Evolutionary conservation across 2,113 vertebrate species (phyloP).

Genomic region (Gobio gobio): DNA sequence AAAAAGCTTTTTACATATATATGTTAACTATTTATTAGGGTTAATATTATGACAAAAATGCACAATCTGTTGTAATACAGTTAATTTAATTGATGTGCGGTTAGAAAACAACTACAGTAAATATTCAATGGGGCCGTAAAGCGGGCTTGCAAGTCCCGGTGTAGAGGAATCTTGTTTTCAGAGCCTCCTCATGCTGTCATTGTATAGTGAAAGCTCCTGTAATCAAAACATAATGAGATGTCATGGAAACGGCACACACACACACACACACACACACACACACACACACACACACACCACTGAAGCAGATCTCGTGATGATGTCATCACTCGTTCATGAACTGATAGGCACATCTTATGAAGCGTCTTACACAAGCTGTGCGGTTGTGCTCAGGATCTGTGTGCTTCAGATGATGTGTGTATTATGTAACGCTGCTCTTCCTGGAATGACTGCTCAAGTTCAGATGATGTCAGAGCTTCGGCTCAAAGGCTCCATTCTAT

Average conservation of each 20-base stretch:
- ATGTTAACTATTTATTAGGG: background rate
- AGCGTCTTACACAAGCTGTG: background rate
- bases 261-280: background rate
- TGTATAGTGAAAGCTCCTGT: slow-evolving; percentile 14
- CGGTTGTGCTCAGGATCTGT: background rate
- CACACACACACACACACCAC: slow-evolving; percentile 7
- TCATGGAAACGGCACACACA: slow-evolving; percentile 10
- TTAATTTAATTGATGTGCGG: background rate
- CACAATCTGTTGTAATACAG: background rate
- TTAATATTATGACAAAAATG: background rate
- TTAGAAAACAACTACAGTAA: background rate
- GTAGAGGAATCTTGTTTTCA: background rate
- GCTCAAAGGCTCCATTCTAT: slow-evolving; percentile 36
- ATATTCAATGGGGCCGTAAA: background rate
- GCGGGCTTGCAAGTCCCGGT: background rate
- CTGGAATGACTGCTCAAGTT: slow-evolving; percentile 33
- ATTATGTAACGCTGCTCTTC: slow-evolving; percentile 38
- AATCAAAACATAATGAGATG: slow-evolving; percentile 2
- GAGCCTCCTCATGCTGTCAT: background rate
- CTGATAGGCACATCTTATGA: background rate
- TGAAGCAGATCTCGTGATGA: slow-evolving; percentile 26
- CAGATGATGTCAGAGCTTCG: slow-evolving; percentile 35
- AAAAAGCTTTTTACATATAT: background rate
- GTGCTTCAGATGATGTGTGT: slow-evolving; percentile 29
- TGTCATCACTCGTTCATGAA: background rate